These are phyloP conservation scores for Vireo altiloquus DNA, from an alignment of 2,113 vertebrate species.

Conservation along the genomic window DNA sequence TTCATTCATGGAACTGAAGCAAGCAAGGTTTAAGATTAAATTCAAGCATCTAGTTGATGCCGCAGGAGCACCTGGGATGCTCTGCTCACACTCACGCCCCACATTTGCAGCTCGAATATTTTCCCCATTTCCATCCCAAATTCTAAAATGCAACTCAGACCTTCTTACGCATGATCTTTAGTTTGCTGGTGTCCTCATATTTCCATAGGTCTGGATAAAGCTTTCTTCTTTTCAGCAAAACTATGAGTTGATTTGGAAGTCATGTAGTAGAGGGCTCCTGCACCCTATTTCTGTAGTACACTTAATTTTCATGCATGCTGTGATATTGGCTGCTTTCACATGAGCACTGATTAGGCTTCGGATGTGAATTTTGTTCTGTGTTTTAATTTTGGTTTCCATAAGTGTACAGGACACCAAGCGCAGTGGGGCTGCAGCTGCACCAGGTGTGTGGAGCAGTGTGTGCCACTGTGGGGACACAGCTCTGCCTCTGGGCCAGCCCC, in stretches of 20 bases:
- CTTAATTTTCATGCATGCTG: background rate
- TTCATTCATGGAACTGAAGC: background rate
- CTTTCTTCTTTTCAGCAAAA: background rate
- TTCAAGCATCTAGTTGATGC: background rate
- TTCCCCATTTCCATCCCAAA: background rate
- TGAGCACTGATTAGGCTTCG: background rate
- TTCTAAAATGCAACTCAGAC: background rate
- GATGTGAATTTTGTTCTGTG: background rate
- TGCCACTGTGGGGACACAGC: fast-evolving
- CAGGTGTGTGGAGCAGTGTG: background rate
- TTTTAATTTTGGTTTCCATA: background rate
- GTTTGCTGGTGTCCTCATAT: background rate
- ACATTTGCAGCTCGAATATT: background rate
- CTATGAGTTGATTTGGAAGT: background rate
- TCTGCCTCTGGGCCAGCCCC: fast-evolving
- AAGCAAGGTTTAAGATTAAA: background rate
- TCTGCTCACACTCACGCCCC: background rate
- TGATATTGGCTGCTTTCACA: background rate
- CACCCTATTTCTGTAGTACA: background rate
- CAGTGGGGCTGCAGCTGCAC: background rate
- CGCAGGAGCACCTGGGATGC: background rate
- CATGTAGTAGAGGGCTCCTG: background rate
- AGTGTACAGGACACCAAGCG: background rate
- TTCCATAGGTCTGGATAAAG: background rate
- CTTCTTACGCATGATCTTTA: background rate